Evolutionary conservation across 2,888 invertebrate species (phyloP).

Genomic region (Ganaspis brasiliensis): DNA sequence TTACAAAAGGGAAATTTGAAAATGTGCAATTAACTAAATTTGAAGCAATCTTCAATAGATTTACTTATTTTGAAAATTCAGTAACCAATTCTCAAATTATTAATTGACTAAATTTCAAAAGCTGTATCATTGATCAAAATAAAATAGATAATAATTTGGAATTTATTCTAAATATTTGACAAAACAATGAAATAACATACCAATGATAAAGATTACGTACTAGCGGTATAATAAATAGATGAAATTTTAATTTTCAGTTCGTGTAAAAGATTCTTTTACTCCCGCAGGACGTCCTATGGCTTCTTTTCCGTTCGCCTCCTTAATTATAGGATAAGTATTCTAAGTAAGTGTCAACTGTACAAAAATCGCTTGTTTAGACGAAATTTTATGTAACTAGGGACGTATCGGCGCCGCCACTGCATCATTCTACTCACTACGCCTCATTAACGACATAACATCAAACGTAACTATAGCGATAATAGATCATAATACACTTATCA

Average conservation of each 20-base stretch:
- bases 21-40: neutral
- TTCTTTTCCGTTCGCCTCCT: slow-evolving; percentile 33
- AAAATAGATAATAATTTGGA: no score
- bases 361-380: slow-evolving; percentile 68
- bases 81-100: no score
- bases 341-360: slow-evolving; percentile 68
- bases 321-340: slow-evolving; percentile 55
- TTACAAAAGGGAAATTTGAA: neutral
- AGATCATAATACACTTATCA: slow-evolving; percentile 65
- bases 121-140: no score
- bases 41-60: no score
- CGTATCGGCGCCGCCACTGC: slow-evolving; percentile 76
- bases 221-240: no score
- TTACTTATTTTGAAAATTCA: no score
- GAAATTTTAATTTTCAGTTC: neutral
- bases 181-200: neutral
- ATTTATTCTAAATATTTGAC: no score
- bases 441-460: slow-evolving; percentile 76
- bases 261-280: neutral
- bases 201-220: neutral
- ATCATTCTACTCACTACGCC: slow-evolving; percentile 66
- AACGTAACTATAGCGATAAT: slow-evolving; percentile 73
- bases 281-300: neutral
- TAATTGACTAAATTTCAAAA: no score
- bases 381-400: slow-evolving; percentile 74